Base-by-base conservation (phyloP, 2,888 invertebrate genomes). In the Dyspetes luteomarginatus region DNA sequence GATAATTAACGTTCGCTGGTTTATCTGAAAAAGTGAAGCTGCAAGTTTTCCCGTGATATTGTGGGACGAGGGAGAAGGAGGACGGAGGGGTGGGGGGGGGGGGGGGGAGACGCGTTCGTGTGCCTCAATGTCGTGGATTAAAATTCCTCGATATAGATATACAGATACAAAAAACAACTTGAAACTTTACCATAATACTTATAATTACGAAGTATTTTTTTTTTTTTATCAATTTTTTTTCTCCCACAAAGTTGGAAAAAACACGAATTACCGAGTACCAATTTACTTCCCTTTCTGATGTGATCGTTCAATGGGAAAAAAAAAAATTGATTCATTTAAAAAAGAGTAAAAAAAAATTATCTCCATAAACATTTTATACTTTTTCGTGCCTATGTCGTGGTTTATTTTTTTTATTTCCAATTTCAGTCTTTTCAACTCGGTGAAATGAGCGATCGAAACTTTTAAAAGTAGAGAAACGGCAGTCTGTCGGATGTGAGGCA, bases 1-100 rank as follows among this genome's bases (percentile, higher is more conserved):
- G 30, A 43, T 80, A 80, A 80, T 75, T 71, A 80, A 80, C 65
- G 71, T 52, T 80, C 48, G 22, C 52, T 30, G 45, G 75, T 71
- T 75, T 80, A 71, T 71, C 58, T 71, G 64, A 60, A 75, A 64
- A 65, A 58, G 45, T 65, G 75, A 71, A 36, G 71, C 36, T 15
- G 17, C 50, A 78, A 71, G 26, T 78, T 71, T n/a, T 2, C 22
- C 22, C 55, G 9, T 4, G 19, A 24, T 52, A 64, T 64, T 62
- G 76, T 60, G n/a, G 24, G 9, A 26, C 24, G 28, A 26, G 45
- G 41, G 45, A 48, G 5, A n/a, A n/a, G n/a, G n/a, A n/a, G n/a
- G n/a, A n/a, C n/a, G n/a, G n/a, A n/a, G n/a, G n/a, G n/a, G n/a
- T n/a, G n/a, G n/a, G n/a, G n/a, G n/a, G n/a, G n/a, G n/a, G n/a